These are phyloP conservation scores for Lasioglossum figueresi DNA, from an alignment of 2,888 invertebrate species.

Conservation along the genomic window DNA sequence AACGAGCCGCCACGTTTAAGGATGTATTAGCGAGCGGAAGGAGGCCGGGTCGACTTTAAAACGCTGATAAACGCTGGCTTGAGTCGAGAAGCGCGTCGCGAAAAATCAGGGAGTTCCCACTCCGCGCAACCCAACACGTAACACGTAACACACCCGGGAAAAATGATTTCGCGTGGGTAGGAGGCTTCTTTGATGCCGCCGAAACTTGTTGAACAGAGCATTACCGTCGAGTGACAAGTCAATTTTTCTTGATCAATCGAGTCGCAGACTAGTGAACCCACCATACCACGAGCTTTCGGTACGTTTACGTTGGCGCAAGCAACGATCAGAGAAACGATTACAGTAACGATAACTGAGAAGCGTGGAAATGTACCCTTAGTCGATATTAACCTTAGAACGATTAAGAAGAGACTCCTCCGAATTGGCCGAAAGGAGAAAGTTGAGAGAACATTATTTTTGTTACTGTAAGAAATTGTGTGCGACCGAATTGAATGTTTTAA, in stretches of 20 bases:
- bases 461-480: neutral
- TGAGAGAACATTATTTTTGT: neutral
- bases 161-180: neutral
- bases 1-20: conserved; percentile 52
- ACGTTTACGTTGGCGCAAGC: neutral
- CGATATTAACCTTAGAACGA: too few species aligned
- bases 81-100: conserved; percentile 11
- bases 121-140: conserved; percentile 12
- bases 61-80: conserved; percentile 41
- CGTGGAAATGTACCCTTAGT: neutral
- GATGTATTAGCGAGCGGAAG: conserved; percentile 61
- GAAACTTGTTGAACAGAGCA: conserved; percentile 14
- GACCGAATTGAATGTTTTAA: neutral
- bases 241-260: conserved; percentile 1
- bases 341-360: neutral
- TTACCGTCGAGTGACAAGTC: neutral
- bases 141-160: neutral
- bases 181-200: neutral
- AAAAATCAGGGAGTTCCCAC: conserved; percentile 31
- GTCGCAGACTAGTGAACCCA: too few species aligned
- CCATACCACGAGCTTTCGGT: neutral
- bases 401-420: neutral
- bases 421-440: neutral
- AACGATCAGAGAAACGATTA: neutral
- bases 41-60: conserved; percentile 52